Percentiles rank a stretch among this genome's conserved stretches.
These are phyloP conservation scores for Patella pellucida DNA, from an alignment of 2,888 invertebrate species.

Conservation along the genomic window DNA sequence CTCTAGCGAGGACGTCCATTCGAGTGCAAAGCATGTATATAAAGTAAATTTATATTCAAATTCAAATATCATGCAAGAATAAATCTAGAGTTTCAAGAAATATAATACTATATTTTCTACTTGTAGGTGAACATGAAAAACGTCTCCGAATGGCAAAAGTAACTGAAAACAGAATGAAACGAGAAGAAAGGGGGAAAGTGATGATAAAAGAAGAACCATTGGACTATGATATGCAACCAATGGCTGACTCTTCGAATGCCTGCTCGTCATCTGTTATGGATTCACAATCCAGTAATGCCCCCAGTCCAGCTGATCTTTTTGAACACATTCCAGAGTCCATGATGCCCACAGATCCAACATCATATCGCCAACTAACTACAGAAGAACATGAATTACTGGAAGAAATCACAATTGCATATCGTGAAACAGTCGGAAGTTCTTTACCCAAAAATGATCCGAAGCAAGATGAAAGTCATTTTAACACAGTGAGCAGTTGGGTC, in stretches of 20 bases:
- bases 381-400: constrained; percentile 45
- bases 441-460: constrained; percentile 34
- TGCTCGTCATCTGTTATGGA: constrained; percentile 17
- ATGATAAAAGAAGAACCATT: constrained; percentile 46
- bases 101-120: constrained; percentile 10
- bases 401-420: constrained; percentile 49
- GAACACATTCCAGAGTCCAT: constrained; percentile 30
- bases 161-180: constrained; percentile 81
- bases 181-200: constrained; percentile 13
- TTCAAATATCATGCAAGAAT: no score
- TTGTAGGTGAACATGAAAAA: constrained; percentile 81
- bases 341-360: constrained; percentile 43
- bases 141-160: constrained; percentile 85
- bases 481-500: constrained; percentile 76
- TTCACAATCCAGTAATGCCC: neutral
- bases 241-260: constrained; percentile 26
- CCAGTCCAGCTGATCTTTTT: constrained; percentile 14
- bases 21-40: no score
- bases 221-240: constrained; percentile 35
- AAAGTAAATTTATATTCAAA: no score
- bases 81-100: no score
- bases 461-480: constrained; percentile 42
- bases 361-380: constrained; percentile 44
- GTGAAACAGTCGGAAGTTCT: constrained; percentile 51
- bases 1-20: no score